Percentiles rank a stretch among this genome's conserved stretches.
phyloP scores from a whole-genome alignment of 2,888 invertebrate genomes.

The Pollenia griseotomentosa region DNA sequence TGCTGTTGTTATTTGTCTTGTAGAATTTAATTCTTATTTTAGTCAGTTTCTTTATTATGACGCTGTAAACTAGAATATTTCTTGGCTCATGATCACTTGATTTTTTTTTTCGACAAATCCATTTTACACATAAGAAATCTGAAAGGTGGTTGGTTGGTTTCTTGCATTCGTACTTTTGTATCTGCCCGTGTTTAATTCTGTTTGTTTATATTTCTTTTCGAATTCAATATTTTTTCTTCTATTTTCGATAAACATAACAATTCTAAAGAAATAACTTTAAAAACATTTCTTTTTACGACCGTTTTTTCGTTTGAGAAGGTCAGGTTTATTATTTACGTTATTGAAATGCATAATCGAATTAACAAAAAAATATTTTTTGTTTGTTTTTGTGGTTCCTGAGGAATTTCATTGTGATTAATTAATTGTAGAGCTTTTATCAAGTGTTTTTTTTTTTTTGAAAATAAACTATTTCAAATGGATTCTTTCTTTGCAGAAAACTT shows the following conservation, averaged over 20 bases:
- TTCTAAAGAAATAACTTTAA: background rate
- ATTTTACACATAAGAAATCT: constrained; percentile 45
- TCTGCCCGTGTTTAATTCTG: background rate
- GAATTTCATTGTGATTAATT: too few species aligned
- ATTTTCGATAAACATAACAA: constrained; percentile 1
- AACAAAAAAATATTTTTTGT: background rate
- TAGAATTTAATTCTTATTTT: constrained; percentile 58
- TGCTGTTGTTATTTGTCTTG: constrained; percentile 30
- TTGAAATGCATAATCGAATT: background rate
- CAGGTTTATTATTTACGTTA: constrained; percentile 53
- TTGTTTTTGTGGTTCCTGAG: too few species aligned
- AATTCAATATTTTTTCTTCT: constrained; percentile 33
- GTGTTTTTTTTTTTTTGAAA: too few species aligned
- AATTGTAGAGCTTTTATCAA: too few species aligned
- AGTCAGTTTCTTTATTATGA: constrained; percentile 65
- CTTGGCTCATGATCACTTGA: constrained; percentile 71
- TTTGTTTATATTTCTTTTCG: constrained; percentile 9
- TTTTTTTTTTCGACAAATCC: constrained; percentile 21
- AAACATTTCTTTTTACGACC: constrained; percentile 36
- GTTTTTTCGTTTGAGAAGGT: constrained; percentile 51
- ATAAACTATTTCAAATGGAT: too few species aligned
- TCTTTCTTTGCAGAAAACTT: too few species aligned
- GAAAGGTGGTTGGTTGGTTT: constrained; percentile 58
- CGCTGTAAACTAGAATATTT: constrained; percentile 69
- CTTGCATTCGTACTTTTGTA: background rate